Evolutionary conservation across 2,888 invertebrate species (phyloP).

Genomic region (Encarsia formosa): DNA sequence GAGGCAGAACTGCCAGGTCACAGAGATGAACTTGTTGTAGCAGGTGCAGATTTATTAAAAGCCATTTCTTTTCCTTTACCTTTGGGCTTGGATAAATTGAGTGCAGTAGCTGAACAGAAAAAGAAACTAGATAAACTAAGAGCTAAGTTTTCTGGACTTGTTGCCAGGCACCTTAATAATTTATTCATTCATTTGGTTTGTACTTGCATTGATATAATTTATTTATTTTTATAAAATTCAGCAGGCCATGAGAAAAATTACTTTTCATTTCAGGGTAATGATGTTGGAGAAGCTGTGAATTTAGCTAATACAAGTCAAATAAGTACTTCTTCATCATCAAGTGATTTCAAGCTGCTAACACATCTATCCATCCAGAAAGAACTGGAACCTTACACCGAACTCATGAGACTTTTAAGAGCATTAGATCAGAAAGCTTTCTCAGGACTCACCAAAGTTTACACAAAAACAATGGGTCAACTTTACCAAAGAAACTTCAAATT

Average conservation of each 20-base stretch:
- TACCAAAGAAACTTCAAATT: constrained; percentile 81
- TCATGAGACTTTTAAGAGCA: constrained; percentile 88
- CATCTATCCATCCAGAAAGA: constrained; percentile 80
- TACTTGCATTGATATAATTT: not conserved
- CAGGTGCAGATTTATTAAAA: constrained; percentile 69
- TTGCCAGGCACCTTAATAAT: constrained; percentile 89
- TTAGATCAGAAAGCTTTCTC: constrained; percentile 81
- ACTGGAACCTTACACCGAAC: constrained; percentile 78
- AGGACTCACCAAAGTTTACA: constrained; percentile 78
- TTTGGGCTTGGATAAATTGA: constrained; percentile 53
- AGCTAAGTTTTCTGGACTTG: constrained; percentile 74
- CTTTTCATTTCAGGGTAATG: constrained; percentile 56
- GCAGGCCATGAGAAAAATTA: constrained; percentile 2
- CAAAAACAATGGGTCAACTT: constrained; percentile 75
- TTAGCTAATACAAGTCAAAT: constrained; percentile 4
- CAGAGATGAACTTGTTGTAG: constrained; percentile 62
- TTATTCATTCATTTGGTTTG: constrained; percentile 83
- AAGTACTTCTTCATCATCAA: constrained; percentile 34
- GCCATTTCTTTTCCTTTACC: constrained; percentile 58
- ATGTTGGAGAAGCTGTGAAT: constrained; percentile 60
- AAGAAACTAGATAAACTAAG: constrained; percentile 73
- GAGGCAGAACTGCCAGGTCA: constrained; percentile 69
- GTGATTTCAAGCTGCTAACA: constrained; percentile 68
- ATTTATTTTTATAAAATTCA: constrained; percentile 1
- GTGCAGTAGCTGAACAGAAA: constrained; percentile 77